phyloP scores from a whole-genome alignment of 2,797 vertebrate species.

The Cyprinodon diabolis region DNA sequence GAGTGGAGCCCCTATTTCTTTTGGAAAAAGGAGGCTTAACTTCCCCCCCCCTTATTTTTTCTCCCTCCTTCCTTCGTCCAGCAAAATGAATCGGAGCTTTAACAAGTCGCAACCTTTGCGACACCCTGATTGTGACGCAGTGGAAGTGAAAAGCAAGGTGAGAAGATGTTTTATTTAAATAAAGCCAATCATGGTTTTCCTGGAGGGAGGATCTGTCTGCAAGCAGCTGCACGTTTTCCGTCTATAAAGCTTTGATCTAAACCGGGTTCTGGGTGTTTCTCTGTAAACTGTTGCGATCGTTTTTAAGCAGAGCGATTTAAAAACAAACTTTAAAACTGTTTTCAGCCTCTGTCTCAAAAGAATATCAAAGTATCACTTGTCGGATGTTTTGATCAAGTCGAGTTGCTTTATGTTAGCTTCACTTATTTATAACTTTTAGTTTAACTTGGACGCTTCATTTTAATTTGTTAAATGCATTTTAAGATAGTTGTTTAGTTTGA shows the following conservation, averaged over 20 bases:
- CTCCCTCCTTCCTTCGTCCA: slow-evolving; percentile 1
- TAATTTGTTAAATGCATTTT: too few species aligned
- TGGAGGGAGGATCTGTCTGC: slow-evolving; percentile 21
- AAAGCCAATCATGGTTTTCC: slow-evolving; percentile 39
- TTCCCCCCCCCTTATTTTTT: slow-evolving; percentile 24
- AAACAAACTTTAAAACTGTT: not conserved
- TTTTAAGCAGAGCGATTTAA: not conserved
- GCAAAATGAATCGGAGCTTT: slow-evolving; percentile 94
- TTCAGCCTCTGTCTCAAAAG: not conserved
- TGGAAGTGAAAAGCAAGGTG: slow-evolving; percentile 99
- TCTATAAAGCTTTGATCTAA: not conserved
- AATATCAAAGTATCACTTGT: not conserved
- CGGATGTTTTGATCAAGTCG: not conserved
- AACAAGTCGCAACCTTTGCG: slow-evolving; percentile 91
- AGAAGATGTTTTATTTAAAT: slow-evolving; percentile 52
- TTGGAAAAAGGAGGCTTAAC: slow-evolving; percentile 57
- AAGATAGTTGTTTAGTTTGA: too few species aligned
- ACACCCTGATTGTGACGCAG: slow-evolving; percentile 86
- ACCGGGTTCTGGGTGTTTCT: slow-evolving; percentile 19
- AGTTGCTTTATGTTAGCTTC: too few species aligned
- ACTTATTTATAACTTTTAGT: too few species aligned
- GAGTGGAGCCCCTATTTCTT: slow-evolving; percentile 63
- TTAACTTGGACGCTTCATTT: too few species aligned
- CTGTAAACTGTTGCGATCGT: slow-evolving; percentile 33
- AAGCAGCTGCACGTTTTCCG: not conserved